phyloP scores from a whole-genome alignment of 2,888 invertebrate genomes.

The Ichneumoninae sp. region DNA sequence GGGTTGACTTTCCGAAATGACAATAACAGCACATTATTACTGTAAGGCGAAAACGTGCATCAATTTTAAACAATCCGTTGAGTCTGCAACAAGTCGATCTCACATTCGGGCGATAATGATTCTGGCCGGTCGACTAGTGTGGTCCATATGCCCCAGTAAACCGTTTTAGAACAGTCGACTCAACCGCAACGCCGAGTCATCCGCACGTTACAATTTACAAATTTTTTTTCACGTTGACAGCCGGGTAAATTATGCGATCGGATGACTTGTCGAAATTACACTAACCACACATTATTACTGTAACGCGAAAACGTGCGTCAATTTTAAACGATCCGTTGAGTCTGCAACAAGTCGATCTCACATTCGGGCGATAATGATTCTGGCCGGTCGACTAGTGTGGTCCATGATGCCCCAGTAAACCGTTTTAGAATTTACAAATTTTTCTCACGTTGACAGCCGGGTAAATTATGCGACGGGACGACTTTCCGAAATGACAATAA shows the following conservation, averaged over 20 bases:
- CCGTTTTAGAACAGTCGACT: too few species aligned
- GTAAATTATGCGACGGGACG: background rate
- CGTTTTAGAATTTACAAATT: background rate
- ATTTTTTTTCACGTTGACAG: background rate
- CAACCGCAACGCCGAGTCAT: background rate
- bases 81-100: background rate
- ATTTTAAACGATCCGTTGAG: background rate
- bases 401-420: too few species aligned
- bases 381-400: background rate
- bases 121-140: background rate
- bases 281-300: conserved; percentile 6
- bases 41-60: background rate
- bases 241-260: background rate
- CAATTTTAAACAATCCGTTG: background rate
- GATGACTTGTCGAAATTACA: background rate
- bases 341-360: background rate
- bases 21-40: background rate
- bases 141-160: too few species aligned
- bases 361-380: background rate
- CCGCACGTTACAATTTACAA: background rate
- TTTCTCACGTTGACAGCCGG: background rate
- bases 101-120: background rate
- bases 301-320: background rate
- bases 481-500: background rate
- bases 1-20: background rate